These are phyloP conservation scores for Diplazon laetatorius DNA, from an alignment of 2,888 invertebrate genomes.

Conservation along the genomic window DNA sequence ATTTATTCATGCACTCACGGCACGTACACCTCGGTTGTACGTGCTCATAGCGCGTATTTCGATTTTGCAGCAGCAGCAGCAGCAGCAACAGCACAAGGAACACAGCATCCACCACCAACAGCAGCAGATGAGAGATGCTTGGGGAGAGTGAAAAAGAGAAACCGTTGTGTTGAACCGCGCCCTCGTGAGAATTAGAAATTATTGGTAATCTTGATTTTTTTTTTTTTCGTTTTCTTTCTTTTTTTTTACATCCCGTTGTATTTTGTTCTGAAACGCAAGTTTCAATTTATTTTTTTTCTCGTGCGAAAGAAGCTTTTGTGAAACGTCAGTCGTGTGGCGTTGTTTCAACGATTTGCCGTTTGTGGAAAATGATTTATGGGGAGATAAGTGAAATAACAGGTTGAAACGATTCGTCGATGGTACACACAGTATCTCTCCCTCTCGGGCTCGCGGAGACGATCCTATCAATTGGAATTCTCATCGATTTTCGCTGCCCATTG, in stretches of 20 bases:
- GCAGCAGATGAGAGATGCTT: constrained; percentile 59
- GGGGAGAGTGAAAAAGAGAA: constrained; percentile 39
- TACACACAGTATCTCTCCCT: background rate
- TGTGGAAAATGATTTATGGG: constrained; percentile 7
- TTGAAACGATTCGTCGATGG: background rate
- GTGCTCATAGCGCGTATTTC: constrained; percentile 46
- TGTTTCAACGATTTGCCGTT: background rate
- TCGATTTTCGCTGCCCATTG: background rate
- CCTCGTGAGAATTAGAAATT: constrained; percentile 64
- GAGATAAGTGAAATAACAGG: constrained; percentile 9
- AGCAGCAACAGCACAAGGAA: background rate
- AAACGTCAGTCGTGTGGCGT: background rate
- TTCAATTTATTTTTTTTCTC: background rate
- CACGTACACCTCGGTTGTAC: constrained; percentile 40
- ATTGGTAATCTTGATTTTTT: constrained; percentile 22
- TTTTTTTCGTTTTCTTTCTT: too few species aligned
- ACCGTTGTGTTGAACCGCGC: constrained; percentile 36
- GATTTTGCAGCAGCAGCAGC: constrained; percentile 25
- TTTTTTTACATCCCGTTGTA: too few species aligned
- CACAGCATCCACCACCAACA: background rate
- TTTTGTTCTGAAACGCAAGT: background rate
- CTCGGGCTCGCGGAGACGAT: background rate
- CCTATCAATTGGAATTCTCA: constrained; percentile 2
- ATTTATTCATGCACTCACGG: constrained; percentile 60
- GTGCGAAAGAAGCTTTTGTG: background rate